phyloP scores from a whole-genome alignment of 2,797 vertebrate genomes.

The Gymnodraco acuticeps region DNA sequence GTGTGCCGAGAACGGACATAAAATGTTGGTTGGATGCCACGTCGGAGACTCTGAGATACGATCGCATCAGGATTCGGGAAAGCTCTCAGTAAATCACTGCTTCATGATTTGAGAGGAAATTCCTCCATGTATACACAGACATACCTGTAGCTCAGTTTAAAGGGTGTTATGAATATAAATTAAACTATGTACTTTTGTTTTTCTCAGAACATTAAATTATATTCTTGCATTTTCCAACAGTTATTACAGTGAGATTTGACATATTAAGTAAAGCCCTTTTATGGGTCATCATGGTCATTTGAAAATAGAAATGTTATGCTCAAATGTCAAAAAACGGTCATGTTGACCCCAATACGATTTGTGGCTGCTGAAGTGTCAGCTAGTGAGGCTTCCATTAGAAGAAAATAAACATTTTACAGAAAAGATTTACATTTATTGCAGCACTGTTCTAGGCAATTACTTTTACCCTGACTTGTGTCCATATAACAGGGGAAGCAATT shows the following conservation, averaged over 20 bases:
- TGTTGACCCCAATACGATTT: slow-evolving; percentile 13
- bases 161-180: neutral
- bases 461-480: slow-evolving; percentile 28
- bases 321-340: slow-evolving; percentile 23
- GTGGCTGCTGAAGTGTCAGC: slow-evolving; percentile 8
- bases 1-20: slow-evolving; percentile 36
- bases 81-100: slow-evolving; percentile 2
- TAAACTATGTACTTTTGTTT: neutral
- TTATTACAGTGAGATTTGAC: neutral
- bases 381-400: slow-evolving; percentile 16
- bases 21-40: slow-evolving; percentile 32
- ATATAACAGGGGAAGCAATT: slow-evolving; percentile 38
- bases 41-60: slow-evolving; percentile 16
- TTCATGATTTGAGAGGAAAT: slow-evolving; percentile 13
- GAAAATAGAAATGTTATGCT: slow-evolving; percentile 1
- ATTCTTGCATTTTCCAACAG: neutral
- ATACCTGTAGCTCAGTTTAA: neutral
- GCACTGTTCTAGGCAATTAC: slow-evolving; percentile 19
- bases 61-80: slow-evolving; percentile 6
- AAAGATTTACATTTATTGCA: slow-evolving; percentile 10
- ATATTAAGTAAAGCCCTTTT: neutral
- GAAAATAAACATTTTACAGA: slow-evolving; percentile 11
- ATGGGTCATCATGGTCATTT: neutral
- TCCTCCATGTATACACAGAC: neutral
- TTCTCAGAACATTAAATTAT: neutral